phyloP scores from a whole-genome alignment of 2,888 invertebrate genomes.

The Palloptera scutellata region DNA sequence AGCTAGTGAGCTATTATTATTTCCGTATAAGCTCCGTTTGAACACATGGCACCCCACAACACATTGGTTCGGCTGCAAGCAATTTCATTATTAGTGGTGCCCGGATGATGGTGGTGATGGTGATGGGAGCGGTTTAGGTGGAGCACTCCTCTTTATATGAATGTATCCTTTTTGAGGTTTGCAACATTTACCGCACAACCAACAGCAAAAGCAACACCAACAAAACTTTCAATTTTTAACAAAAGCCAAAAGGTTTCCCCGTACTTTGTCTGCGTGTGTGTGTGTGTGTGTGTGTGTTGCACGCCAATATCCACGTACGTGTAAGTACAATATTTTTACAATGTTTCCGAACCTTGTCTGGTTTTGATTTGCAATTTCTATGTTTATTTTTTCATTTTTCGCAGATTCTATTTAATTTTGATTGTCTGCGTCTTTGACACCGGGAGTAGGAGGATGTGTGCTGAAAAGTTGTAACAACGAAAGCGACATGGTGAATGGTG shows the following conservation, averaged over 20 bases:
- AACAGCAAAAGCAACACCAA: too few relatives aligned
- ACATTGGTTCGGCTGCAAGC: constrained; percentile 12
- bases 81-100: constrained; percentile 28
- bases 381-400: background rate
- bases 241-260: constrained; percentile 3
- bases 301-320: background rate
- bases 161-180: too few relatives aligned
- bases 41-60: background rate
- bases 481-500: constrained; percentile 3
- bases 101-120: background rate
- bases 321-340: constrained; percentile 13
- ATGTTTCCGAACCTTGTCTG: constrained; percentile 28
- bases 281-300: background rate
- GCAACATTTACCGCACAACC: too few relatives aligned
- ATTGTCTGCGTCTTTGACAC: constrained; percentile 52
- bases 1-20: background rate
- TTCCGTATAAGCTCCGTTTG: background rate
- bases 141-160: too few relatives aligned
- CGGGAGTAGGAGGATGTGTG: background rate
- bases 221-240: too few relatives aligned
- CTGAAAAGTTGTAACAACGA: background rate
- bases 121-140: too few relatives aligned
- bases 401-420: constrained; percentile 39
- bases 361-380: constrained; percentile 34
- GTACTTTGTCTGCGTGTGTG: background rate